A percentile compares a stretch with the other conserved stretches of the same genome.
Conservation (phyloP, 2,888 invertebrate species). For the Megamerina dolium region DNA sequence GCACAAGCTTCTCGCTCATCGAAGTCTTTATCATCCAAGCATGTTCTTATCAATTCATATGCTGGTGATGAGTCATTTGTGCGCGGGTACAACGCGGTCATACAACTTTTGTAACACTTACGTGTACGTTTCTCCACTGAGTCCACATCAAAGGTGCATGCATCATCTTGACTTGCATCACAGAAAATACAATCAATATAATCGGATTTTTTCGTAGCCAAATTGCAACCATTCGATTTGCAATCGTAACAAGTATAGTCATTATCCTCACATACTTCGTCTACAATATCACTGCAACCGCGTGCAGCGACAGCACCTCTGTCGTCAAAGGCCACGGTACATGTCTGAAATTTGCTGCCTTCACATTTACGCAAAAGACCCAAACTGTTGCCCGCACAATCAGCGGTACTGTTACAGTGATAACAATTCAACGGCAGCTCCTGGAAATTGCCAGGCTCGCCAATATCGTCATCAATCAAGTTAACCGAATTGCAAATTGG, state of each 20-base stretch:
- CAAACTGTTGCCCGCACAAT: slow-evolving; percentile 14
- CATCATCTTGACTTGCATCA: slow-evolving; percentile 25
- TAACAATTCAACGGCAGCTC: slow-evolving; percentile 26
- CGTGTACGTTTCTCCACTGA: slow-evolving; percentile 18
- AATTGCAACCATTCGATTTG: slow-evolving; percentile 38
- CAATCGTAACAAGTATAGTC: slow-evolving; percentile 32
- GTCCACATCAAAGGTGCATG: slow-evolving; percentile 28
- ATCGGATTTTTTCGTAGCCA: slow-evolving; percentile 21
- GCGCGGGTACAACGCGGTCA: slow-evolving; percentile 39
- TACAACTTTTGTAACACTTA: slow-evolving; percentile 33
- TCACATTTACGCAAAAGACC: slow-evolving; percentile 12
- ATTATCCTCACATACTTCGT: slow-evolving; percentile 17
- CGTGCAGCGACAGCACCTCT: slow-evolving; percentile 19
- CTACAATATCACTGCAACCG: slow-evolving; percentile 26
- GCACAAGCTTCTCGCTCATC: slow-evolving; percentile 32
- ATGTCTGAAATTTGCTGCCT: slow-evolving; percentile 22
- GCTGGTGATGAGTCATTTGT: slow-evolving; percentile 26
- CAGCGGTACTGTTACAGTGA: slow-evolving; percentile 20
- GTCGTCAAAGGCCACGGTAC: slow-evolving; percentile 21
- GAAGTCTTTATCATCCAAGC: slow-evolving; percentile 37
- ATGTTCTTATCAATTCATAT: slow-evolving; percentile 33
- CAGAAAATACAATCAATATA: slow-evolving; percentile 35
- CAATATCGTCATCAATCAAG: slow-evolving; percentile 16
- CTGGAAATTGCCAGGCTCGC: slow-evolving; percentile 25
- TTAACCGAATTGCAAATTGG: slow-evolving; percentile 21